Evolutionary conservation across 2,888 invertebrate genomes (phyloP).

Genomic region (Linnaemya vulpina): DNA sequence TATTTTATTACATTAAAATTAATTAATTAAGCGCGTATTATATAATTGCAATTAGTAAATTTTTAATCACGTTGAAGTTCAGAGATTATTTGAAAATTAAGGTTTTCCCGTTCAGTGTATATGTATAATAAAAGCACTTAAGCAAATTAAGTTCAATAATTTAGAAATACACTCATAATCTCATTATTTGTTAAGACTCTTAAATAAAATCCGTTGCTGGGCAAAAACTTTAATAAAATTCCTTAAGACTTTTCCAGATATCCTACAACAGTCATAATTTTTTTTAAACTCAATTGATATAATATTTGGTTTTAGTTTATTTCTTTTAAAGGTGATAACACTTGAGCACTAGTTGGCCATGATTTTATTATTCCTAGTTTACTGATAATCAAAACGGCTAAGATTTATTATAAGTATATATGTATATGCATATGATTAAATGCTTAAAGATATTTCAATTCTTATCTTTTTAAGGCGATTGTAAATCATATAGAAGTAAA

Average conservation of each 20-base stretch:
- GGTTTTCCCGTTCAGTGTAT: conserved; percentile 1
- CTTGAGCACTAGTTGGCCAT: neutral
- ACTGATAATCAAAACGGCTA: conserved; percentile 12
- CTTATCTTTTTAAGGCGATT: neutral
- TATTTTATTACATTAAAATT: neutral
- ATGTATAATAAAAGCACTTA: neutral
- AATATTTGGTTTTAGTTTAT: conserved; percentile 9
- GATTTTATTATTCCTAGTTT: neutral
- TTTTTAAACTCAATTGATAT: neutral
- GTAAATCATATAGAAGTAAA: neutral
- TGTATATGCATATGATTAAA: neutral
- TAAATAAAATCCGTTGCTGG: neutral
- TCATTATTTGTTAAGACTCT: neutral
- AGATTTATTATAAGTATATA: neutral
- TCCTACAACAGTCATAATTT: neutral
- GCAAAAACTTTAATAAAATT: neutral
- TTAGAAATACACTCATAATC: neutral
- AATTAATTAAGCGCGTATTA: neutral
- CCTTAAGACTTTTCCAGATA: neutral
- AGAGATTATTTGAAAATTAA: neutral
- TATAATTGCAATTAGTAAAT: neutral
- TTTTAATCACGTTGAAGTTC: neutral
- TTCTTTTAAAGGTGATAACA: conserved; percentile 10
- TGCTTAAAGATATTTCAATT: neutral
- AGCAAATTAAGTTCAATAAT: neutral